A percentile compares a stretch with the other conserved stretches of the same genome.
phyloP scores from a whole-genome alignment of 2,797 vertebrate genomes.

The Podarcis siculus region DNA sequence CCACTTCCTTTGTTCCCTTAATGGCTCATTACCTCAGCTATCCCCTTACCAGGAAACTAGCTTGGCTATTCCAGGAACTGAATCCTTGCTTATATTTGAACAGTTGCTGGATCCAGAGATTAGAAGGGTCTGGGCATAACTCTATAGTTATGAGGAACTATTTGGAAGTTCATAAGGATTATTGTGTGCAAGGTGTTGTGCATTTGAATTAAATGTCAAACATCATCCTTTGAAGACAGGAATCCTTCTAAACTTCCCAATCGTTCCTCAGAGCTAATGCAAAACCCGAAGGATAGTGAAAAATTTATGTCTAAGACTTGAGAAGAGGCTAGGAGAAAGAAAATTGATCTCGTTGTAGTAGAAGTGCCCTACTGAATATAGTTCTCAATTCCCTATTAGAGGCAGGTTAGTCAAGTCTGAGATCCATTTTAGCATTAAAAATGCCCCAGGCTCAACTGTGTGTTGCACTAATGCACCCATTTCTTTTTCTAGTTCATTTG shows the following conservation, averaged over 20 bases:
- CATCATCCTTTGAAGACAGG: not conserved
- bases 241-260: not conserved
- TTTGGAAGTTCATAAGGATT: not conserved
- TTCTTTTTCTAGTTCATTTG: not conserved
- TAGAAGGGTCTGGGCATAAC: too few relatives aligned
- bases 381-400: not conserved
- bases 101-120: too few relatives aligned
- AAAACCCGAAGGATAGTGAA: not conserved
- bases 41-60: too few relatives aligned
- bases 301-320: not conserved
- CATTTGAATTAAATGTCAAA: not conserved
- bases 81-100: too few relatives aligned
- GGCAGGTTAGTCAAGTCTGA: not conserved
- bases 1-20: too few relatives aligned
- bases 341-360: not conserved
- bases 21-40: too few relatives aligned
- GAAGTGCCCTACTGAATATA: not conserved
- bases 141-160: not conserved
- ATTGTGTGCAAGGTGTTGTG: not conserved
- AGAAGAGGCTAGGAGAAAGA: not conserved
- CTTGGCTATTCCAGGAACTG: too few relatives aligned
- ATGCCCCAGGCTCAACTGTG: not conserved
- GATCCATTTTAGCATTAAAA: not conserved
- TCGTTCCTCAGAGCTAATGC: not conserved
- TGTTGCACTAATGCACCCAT: not conserved